Conservation (phyloP, 2,888 invertebrate species). For the Therioaphis trifolii region DNA sequence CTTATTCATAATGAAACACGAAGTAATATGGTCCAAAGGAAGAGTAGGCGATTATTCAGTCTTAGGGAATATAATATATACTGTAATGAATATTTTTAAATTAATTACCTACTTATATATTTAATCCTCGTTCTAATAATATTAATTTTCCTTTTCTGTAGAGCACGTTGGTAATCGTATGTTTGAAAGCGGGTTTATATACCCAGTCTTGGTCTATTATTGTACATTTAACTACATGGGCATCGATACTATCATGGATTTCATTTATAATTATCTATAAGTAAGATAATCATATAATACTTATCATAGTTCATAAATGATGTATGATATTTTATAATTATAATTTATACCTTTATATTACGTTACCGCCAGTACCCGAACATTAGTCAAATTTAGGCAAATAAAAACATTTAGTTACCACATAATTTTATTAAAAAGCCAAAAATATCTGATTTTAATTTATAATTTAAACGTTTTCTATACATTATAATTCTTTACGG, state of each 20-base stretch:
- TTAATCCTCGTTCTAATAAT: neutral
- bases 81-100: slow-evolving; percentile 72
- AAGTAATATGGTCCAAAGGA: slow-evolving; percentile 83
- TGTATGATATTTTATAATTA: too few species aligned
- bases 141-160: slow-evolving; percentile 69
- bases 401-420: too few species aligned
- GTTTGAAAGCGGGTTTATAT: slow-evolving; percentile 96
- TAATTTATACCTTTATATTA: too few species aligned
- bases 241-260: slow-evolving; percentile 94
- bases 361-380: too few species aligned
- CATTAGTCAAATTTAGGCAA: too few species aligned
- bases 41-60: slow-evolving; percentile 92
- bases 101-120: slow-evolving; percentile 65
- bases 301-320: too few species aligned
- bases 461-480: too few species aligned
- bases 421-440: too few species aligned
- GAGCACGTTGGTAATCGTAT: slow-evolving; percentile 97
- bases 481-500: too few species aligned
- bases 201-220: slow-evolving; percentile 96
- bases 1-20: slow-evolving; percentile 77
- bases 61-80: slow-evolving; percentile 96
- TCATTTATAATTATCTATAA: slow-evolving; percentile 89
- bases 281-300: slow-evolving; percentile 69
- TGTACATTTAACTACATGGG: slow-evolving; percentile 95
- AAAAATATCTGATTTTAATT: too few species aligned